Evolutionary conservation across 2,797 vertebrate genomes (phyloP), one percentile per base, ranked within the genome.

Genomic region (Phrynocephalus vlangalii): DNA sequence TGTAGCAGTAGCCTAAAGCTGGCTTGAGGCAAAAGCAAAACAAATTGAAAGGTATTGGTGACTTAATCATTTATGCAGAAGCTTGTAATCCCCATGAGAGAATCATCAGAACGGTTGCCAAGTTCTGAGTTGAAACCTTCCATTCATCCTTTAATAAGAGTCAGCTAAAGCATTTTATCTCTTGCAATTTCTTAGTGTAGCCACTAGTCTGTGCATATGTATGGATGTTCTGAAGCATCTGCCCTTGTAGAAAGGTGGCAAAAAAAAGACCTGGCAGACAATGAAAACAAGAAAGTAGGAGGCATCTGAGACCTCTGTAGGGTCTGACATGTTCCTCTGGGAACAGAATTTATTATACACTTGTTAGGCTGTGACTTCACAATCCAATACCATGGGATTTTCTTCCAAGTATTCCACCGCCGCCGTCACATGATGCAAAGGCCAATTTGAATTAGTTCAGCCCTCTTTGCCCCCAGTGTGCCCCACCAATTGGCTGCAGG

Each of bases 21-120:
- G 52, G 56, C 22, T 84, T 18, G 82, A 86, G n/a, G 83, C 10
- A 88, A 92, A 91, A 86, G 30, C 2, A 85, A 91, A 93, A 87
- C 28, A 18, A 3, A 1, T 78, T 78, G 80, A 1, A 48, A 84
- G 52, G 72, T 88, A 78, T 84, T 1, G 0, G 1, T 73, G 67
- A 72, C n/a, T 15, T 78, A 26, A 79, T 71, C 20, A 38, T 63
- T 86, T 70, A 18, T 72, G 50, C 87, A 70, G 5, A 83, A 85
- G 6, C 5, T 0, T 83, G 28, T 56, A 89, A 70, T 79, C 79
- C 1, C 0, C n/a, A 33, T 0, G 0, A 66, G 28, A 76, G n/a
- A 33, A 88, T 82, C 83, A 90, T 75, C 2, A 79, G 24, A 9
- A 38, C 67, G 5, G 15, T 44, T 24, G 0, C 48, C 75, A 33